A percentile compares a stretch with the other conserved stretches of the same genome.
Conservation (phyloP, 2,113 vertebrate genomes). For the Sula dactylatra region DNA sequence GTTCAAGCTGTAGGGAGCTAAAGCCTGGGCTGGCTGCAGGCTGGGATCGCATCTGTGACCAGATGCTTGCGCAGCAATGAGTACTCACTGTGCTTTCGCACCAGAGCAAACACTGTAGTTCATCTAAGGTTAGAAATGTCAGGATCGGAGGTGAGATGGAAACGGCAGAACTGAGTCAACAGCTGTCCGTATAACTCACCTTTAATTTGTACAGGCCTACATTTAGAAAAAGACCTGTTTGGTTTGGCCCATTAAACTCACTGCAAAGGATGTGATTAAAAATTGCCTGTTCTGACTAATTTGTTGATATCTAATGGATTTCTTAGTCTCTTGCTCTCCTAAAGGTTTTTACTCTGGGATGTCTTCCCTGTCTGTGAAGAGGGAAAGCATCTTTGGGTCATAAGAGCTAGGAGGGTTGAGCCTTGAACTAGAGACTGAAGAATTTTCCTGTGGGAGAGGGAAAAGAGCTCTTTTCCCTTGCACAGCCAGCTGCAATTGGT, state of each 20-base stretch:
- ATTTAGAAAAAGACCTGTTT: background rate
- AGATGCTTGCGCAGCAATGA: background rate
- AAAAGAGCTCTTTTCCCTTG: background rate
- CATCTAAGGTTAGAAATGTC: background rate
- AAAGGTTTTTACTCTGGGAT: background rate
- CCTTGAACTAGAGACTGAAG: background rate
- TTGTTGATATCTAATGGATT: background rate
- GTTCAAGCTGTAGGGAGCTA: background rate
- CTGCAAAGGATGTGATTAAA: background rate
- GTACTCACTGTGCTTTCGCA: background rate
- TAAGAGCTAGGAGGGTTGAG: background rate
- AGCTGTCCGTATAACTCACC: background rate
- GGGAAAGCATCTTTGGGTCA: background rate
- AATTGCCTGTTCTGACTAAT: rapidly evolving
- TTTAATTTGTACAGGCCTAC: background rate
- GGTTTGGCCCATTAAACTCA: background rate
- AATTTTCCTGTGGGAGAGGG: background rate
- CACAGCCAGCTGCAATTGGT: background rate
- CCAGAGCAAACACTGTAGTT: background rate
- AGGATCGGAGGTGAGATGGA: background rate
- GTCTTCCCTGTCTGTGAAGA: background rate
- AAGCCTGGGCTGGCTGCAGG: background rate
- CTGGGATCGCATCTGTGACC: background rate
- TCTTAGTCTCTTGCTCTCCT: background rate
- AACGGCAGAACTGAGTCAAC: background rate